Conservation (phyloP, 2,888 invertebrate species). For the Drosophila cognata region DNA sequence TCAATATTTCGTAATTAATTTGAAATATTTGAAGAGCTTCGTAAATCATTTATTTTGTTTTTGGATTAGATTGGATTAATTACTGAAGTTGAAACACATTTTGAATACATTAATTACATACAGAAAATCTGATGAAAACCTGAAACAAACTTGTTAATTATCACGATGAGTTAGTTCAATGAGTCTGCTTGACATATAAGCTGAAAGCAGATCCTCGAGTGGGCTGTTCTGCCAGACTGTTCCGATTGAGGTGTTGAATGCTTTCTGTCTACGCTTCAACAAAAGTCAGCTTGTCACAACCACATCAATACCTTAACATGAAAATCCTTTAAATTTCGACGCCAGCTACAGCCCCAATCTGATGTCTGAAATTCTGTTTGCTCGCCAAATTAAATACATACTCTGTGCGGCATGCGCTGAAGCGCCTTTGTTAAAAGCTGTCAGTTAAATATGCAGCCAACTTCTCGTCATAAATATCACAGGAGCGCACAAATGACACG, state of each 20-base stretch:
- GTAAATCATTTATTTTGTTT: not conserved
- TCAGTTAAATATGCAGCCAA: constrained; percentile 68
- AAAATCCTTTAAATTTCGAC: constrained; percentile 1
- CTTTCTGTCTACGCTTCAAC: not conserved
- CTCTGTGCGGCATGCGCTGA: constrained; percentile 17
- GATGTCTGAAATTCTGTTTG: not conserved
- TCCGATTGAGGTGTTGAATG: not conserved
- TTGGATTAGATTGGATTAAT: not conserved
- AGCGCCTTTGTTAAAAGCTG: constrained; percentile 9
- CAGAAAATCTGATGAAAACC: not conserved
- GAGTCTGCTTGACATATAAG: not conserved
- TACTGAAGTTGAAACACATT: not conserved
- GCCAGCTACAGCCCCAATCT: not conserved
- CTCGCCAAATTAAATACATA: constrained; percentile 15
- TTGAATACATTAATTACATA: not conserved
- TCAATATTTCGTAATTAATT: not conserved
- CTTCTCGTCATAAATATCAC: constrained; percentile 59
- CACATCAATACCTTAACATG: not conserved
- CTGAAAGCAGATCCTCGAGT: not conserved
- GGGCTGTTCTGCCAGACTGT: not conserved
- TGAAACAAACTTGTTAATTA: not conserved
- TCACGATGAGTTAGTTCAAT: not conserved
- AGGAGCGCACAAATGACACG: constrained; percentile 42
- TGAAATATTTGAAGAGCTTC: not conserved
- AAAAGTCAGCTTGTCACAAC: not conserved